Evolutionary conservation across 2,888 invertebrate genomes (phyloP).

Genomic region (Limulus polyphemus): DNA sequence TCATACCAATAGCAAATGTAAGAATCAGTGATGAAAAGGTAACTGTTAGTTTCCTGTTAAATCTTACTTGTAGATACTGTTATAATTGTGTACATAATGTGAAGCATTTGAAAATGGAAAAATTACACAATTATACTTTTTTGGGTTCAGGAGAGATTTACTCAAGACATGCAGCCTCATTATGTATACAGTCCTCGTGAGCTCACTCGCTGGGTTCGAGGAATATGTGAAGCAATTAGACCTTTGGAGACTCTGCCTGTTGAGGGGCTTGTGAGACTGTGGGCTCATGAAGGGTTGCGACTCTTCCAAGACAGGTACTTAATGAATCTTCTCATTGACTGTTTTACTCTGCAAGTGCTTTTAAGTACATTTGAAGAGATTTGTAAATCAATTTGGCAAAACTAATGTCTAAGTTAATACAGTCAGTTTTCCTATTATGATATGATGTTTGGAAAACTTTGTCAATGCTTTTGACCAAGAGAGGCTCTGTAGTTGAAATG

Average conservation of each 20-base stretch:
- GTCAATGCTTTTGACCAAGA: too few species aligned
- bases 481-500: too few species aligned
- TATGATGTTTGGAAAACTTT: too few species aligned
- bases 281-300: slow-evolving; percentile 97
- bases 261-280: slow-evolving; percentile 91
- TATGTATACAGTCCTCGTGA: slow-evolving; percentile 97
- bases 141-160: slow-evolving; percentile 62
- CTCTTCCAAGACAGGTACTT: slow-evolving; percentile 64
- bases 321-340: too few species aligned
- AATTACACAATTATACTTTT: not conserved
- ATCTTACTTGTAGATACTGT: too few species aligned
- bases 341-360: too few species aligned
- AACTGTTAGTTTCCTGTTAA: not conserved
- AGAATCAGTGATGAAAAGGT: not conserved
- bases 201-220: slow-evolving; percentile 98
- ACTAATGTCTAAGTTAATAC: too few species aligned
- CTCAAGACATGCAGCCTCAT: slow-evolving; percentile 99
- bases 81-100: too few species aligned
- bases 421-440: too few species aligned
- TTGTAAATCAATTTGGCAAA: too few species aligned
- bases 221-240: slow-evolving; percentile 94
- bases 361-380: too few species aligned
- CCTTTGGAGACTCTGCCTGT: slow-evolving; percentile 81
- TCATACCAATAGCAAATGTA: not conserved
- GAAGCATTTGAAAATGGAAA: too few species aligned